These are phyloP conservation scores for Drosophila sproati DNA, from an alignment of 1,140 invertebrate species.

Conservation along the genomic window DNA sequence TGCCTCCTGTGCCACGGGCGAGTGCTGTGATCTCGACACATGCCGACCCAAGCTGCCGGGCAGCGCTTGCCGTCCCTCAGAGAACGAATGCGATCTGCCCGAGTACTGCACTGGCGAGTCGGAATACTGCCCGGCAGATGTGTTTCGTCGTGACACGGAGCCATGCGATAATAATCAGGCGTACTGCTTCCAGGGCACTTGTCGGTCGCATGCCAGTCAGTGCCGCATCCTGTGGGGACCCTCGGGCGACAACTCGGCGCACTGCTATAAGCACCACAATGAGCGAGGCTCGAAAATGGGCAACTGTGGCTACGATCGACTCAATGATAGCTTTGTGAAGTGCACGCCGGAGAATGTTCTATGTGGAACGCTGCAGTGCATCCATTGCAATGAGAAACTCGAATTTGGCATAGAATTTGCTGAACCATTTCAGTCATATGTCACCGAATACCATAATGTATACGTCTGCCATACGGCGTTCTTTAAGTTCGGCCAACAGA, in stretches of 20 bases:
- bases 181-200: slow-evolving; percentile 96
- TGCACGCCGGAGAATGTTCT: slow-evolving; percentile 91
- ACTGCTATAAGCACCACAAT: slow-evolving; percentile 94
- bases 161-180: slow-evolving; percentile 92
- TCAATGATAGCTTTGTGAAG: slow-evolving; percentile 89
- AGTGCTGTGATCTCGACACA: slow-evolving; percentile 93
- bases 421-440: slow-evolving; percentile 92
- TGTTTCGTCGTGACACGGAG: slow-evolving; percentile 95
- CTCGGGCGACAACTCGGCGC: slow-evolving; percentile 92
- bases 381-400: slow-evolving; percentile 95
- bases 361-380: slow-evolving; percentile 98
- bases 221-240: slow-evolving; percentile 98
- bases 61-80: slow-evolving; percentile 91
- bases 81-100: slow-evolving; percentile 96
- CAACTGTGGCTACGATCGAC: slow-evolving; percentile 97
- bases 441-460: slow-evolving; percentile 89
- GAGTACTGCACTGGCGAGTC: slow-evolving; percentile 97
- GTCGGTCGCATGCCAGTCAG: slow-evolving; percentile 95
- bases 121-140: slow-evolving; percentile 96
- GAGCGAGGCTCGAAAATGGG: slow-evolving; percentile 92
- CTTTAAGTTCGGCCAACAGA: slow-evolving; percentile 95
- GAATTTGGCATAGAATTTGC: slow-evolving; percentile 98
- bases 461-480: slow-evolving; percentile 95
- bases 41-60: slow-evolving; percentile 78
- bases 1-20: slow-evolving; percentile 96